Conservation (phyloP, 2,797 vertebrate species). For the Alcedo atthis region DNA sequence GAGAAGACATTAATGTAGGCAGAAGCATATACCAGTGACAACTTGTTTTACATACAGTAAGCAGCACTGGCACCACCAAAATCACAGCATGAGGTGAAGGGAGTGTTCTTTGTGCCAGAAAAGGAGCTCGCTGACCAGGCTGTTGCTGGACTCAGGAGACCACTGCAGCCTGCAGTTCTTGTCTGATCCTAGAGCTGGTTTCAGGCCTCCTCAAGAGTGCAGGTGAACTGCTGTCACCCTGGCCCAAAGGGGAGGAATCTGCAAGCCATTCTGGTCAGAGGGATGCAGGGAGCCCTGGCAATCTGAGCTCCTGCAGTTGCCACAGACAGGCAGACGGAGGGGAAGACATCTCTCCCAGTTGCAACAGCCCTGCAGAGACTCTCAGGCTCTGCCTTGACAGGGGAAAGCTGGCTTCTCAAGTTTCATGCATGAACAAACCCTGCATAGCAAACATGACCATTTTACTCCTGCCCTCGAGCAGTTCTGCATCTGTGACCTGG, state of each 20-base stretch:
- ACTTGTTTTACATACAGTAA: not conserved
- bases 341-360: not conserved
- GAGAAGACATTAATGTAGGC: not conserved
- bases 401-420: not conserved
- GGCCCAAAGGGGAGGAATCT: not conserved
- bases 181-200: not conserved
- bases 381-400: not conserved
- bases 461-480: not conserved
- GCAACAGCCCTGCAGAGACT: not conserved
- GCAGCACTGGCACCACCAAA: not conserved
- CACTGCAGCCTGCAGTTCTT: not conserved
- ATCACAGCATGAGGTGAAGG: not conserved
- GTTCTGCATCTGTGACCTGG: not conserved
- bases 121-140: not conserved
- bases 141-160: not conserved
- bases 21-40: not conserved
- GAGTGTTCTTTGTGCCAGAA: not conserved
- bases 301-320: not conserved
- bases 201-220: not conserved
- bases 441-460: rapidly evolving
- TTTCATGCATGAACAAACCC: not conserved
- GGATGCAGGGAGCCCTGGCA: not conserved
- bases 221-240: not conserved
- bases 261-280: not conserved
- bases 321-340: not conserved